These are phyloP conservation scores for Dynastes maya DNA, from an alignment of 2,888 invertebrate species.

Conservation along the genomic window DNA sequence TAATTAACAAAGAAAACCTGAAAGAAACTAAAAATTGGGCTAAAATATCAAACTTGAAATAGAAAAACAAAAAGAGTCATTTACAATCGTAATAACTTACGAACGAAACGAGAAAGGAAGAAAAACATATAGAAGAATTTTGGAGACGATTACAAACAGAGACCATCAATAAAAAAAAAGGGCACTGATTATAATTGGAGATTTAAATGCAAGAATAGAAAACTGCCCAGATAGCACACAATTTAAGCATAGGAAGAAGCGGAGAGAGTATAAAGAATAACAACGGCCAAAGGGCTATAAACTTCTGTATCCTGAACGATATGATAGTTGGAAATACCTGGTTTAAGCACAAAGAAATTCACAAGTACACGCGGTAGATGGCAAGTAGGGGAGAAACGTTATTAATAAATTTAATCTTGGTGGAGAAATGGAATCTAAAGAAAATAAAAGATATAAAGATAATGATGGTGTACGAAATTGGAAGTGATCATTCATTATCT, in stretches of 20 bases:
- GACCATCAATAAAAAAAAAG: no score
- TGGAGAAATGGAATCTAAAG: no score
- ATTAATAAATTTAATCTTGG: neutral
- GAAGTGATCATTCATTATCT: no score
- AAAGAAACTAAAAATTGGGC: no score
- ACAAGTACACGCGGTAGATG: slow-evolving; percentile 20
- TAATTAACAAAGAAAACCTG: no score
- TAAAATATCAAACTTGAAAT: no score
- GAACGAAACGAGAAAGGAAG: slow-evolving; percentile 23
- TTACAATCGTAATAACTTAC: neutral
- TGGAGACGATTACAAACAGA: neutral
- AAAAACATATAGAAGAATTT: slow-evolving; percentile 42
- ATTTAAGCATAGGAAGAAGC: slow-evolving; percentile 36
- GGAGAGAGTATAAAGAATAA: slow-evolving; percentile 50
- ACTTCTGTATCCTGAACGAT: slow-evolving; percentile 46
- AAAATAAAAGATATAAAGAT: no score
- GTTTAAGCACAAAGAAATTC: neutral
- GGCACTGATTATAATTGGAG: no score
- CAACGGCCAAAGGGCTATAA: slow-evolving; percentile 50
- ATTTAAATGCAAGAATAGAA: no score
- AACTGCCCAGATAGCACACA: no score
- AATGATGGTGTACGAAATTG: no score
- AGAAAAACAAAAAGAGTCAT: no score
- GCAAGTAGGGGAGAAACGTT: slow-evolving; percentile 22
- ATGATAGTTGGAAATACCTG: slow-evolving; percentile 19